Evolutionary conservation across 2,888 invertebrate genomes (phyloP), one percentile per base, ranked within the genome.

Genomic region (Heliconius ethilla): DNA sequence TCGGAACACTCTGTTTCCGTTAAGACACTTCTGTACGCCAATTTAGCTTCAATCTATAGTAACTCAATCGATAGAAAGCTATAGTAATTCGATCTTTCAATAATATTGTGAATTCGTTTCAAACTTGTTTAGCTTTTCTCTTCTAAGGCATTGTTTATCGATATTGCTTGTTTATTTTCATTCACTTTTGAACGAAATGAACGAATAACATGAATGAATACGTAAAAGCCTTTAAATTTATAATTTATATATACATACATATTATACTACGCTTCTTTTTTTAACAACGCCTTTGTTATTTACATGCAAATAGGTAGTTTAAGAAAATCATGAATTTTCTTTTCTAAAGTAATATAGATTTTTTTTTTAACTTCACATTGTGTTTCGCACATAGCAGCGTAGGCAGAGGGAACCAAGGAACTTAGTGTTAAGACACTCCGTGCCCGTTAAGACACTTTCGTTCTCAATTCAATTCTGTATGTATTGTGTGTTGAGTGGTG

Each of bases 121-220:
- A 51, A 66, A 70, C 9, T 27, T 70, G 15, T 51, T 51, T 51
- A 27, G 18, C 27, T 27, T 45, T 51, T 70, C 45, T 51, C 15
- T 45, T 45, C 27, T 27, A 18, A 45, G 27, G 45, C 45, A n/a
- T 37, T 66, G 11, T 33, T 66, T 18, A 18, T 37, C 45, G 69
- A 40, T 69, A 69, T 45, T 25, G 40, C 69, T 69, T 69, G 45
- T 70, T 45, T 27, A 29, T 70, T 70, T 51, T 18, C 27, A 70
- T n/a, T 45, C 27, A 51, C 27, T 10, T 51, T 51, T 70, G 9
- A 51, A 22, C 45, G 29, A 29, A 70, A 70, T 70, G 15, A 51
- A 22, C 40, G 51, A 27, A 70, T 40, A 33, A 29, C 18, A 70
- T n/a, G 4, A 37, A 70, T 27, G 10, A 51, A 25, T 51, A 27